Evolutionary conservation across 2,113 vertebrate species (phyloP).

Genomic region (Vidua macroura): DNA sequence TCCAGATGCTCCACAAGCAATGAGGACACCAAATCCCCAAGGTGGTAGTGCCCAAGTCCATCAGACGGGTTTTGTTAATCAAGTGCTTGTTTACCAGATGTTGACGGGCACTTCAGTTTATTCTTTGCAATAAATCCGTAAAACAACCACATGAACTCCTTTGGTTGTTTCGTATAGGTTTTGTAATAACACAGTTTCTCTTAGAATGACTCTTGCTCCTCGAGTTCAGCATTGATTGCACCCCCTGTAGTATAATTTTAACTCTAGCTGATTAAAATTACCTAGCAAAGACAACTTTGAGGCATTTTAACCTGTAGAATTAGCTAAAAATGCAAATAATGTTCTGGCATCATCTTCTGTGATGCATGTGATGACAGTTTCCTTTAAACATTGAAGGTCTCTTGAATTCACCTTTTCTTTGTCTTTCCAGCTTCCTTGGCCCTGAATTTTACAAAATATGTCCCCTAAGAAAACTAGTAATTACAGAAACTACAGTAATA

Average conservation of each 20-base stretch:
- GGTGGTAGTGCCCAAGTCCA: not conserved
- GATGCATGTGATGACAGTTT: not conserved
- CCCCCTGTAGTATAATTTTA: not conserved
- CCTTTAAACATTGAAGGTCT: not conserved
- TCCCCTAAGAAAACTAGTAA: not conserved
- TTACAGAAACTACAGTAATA: not conserved
- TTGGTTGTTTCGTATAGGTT: not conserved
- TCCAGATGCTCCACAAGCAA: not conserved
- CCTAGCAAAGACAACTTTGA: not conserved
- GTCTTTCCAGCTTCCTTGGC: not conserved
- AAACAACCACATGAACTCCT: not conserved
- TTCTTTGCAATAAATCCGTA: not conserved
- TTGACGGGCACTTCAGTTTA: not conserved
- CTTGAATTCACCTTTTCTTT: not conserved
- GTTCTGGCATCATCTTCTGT: not conserved
- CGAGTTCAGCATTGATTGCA: not conserved
- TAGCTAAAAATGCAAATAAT: not conserved
- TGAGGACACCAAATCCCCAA: not conserved
- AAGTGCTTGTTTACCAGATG: not conserved
- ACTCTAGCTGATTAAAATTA: constrained; percentile 10
- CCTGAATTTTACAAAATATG: not conserved
- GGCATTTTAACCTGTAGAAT: not conserved
- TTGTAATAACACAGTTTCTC: not conserved
- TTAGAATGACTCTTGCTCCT: not conserved
- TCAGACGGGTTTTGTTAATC: not conserved